Evolutionary conservation across 2,797 vertebrate species (phyloP).

Genomic region (Myotis findleyi): DNA sequence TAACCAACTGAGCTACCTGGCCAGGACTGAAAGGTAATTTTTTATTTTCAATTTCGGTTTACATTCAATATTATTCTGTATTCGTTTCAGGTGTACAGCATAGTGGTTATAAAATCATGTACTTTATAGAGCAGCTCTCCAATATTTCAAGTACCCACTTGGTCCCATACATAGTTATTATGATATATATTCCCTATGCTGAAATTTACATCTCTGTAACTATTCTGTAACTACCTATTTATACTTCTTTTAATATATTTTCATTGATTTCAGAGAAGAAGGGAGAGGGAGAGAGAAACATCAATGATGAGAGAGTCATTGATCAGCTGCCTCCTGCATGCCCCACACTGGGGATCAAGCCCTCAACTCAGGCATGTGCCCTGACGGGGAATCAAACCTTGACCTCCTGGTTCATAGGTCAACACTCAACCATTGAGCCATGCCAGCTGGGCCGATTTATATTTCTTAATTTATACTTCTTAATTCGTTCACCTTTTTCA

Average conservation of each 20-base stretch:
- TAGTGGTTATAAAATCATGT: neutral
- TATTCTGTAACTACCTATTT: neutral
- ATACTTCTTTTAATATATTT: no score
- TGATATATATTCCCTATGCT: neutral
- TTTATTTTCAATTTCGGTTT: neutral
- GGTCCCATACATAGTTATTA: neutral
- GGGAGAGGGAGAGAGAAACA: neutral
- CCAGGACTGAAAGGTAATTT: neutral
- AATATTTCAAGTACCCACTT: neutral
- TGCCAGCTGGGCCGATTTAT: neutral
- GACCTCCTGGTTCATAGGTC: no score
- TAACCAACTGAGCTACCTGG: no score
- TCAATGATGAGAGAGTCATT: neutral
- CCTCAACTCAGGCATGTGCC: neutral
- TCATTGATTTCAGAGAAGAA: neutral
- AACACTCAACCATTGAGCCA: neutral
- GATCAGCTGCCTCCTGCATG: no score
- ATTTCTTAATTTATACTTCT: neutral
- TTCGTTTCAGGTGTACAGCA: neutral
- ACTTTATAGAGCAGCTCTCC: neutral
- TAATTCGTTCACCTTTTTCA: neutral
- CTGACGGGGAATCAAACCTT: no score
- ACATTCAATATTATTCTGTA: neutral
- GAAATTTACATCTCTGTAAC: neutral
- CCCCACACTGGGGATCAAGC: no score